Conservation (phyloP, 2,113 vertebrate species). For the Perccottus glenii region DNA sequence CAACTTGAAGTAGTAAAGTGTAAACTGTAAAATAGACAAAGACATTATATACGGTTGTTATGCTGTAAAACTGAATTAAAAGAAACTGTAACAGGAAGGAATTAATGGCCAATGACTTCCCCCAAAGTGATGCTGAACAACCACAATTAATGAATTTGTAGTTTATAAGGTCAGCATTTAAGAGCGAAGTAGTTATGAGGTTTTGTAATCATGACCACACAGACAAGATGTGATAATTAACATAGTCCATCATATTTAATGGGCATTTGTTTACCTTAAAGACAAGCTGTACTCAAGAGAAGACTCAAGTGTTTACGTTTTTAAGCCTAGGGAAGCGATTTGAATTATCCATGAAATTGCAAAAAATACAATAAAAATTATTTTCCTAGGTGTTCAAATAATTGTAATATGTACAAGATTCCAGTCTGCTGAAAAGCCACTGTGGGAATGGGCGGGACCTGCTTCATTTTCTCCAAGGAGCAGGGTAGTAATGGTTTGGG, state of each 20-base stretch:
- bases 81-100: too few species aligned
- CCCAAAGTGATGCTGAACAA: too few species aligned
- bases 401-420: constrained; percentile 14
- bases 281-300: neutral
- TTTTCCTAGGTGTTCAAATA: too few species aligned
- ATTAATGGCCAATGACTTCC: too few species aligned
- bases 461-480: neutral
- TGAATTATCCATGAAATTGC: neutral
- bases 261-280: neutral
- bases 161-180: neutral
- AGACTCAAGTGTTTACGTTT: neutral
- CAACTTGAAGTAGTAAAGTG: too few species aligned
- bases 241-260: neutral
- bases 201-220: neutral
- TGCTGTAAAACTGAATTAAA: too few species aligned
- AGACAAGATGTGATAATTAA: neutral
- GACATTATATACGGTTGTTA: too few species aligned
- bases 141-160: neutral
- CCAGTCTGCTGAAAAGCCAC: constrained; percentile 15
- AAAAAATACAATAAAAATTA: constrained; percentile 11
- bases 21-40: too few species aligned
- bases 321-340: too few species aligned
- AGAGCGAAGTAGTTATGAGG: neutral
- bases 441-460: constrained; percentile 24
- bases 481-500: neutral